These are phyloP conservation scores for Micrastur ruficollis DNA, from an alignment of 2,797 vertebrate genomes.

Conservation along the genomic window DNA sequence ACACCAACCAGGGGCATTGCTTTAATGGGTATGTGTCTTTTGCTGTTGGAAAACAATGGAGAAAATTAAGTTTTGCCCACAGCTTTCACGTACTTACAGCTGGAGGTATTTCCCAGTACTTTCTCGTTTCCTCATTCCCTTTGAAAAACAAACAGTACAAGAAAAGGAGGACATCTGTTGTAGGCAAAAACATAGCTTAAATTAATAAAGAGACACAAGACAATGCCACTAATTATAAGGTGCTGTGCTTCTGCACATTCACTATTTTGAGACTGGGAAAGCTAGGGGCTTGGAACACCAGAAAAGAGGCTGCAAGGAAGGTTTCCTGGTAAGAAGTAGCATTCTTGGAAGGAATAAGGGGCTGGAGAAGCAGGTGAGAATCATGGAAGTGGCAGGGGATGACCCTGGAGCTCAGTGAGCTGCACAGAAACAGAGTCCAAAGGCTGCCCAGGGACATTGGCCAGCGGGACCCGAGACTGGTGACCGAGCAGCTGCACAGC, in stretches of 20 bases:
- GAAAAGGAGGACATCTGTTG: neutral
- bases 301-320: neutral
- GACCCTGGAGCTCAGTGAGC: neutral
- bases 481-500: neutral
- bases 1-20: neutral
- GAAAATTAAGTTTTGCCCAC: neutral
- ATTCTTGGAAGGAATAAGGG: neutral
- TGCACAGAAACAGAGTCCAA: neutral
- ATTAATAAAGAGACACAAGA: neutral
- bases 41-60: neutral
- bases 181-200: neutral
- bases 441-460: neutral
- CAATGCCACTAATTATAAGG: neutral
- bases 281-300: neutral
- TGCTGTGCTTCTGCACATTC: neutral
- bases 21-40: neutral
- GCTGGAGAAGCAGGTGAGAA: neutral
- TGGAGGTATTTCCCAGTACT: neutral
- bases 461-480: neutral
- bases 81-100: neutral
- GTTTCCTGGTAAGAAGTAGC: neutral
- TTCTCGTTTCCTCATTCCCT: neutral
- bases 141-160: neutral
- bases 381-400: neutral
- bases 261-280: neutral